Evolutionary conservation across 2,113 vertebrate genomes (phyloP).

Genomic region (Vanacampus margaritifer): DNA sequence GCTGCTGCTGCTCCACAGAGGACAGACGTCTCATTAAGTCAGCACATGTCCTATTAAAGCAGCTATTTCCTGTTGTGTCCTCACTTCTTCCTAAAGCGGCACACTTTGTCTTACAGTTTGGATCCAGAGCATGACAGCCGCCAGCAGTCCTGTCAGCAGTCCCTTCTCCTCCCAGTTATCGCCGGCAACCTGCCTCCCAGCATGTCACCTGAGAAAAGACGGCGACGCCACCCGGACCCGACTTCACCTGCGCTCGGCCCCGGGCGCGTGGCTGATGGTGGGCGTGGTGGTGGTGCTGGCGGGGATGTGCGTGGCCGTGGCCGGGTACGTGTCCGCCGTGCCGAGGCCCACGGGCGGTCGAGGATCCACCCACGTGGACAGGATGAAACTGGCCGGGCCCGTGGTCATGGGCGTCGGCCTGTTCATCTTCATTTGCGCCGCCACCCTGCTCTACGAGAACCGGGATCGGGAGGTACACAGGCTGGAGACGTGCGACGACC

Average conservation of each 20-base stretch:
- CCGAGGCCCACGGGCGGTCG: conserved; percentile 29
- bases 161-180: conserved; percentile 43
- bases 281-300: conserved; percentile 84
- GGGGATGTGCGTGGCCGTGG: conserved; percentile 86
- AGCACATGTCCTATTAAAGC: conserved; percentile 64
- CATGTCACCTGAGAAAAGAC: conserved; percentile 44
- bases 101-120: conserved; percentile 32
- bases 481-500: conserved; percentile 33
- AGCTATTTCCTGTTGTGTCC: conserved; percentile 60
- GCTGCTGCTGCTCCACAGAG: conserved; percentile 33
- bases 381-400: conserved; percentile 87
- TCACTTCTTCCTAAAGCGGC: conserved; percentile 9
- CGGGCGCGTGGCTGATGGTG: conserved; percentile 86
- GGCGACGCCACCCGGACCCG: conserved; percentile 61
- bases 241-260: conserved; percentile 83
- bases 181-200: conserved; percentile 37
- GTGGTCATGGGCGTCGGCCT: conserved; percentile 96
- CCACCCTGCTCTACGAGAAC: conserved; percentile 94
- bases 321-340: conserved; percentile 82
- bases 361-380: conserved; percentile 70
- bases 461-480: conserved; percentile 80
- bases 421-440: conserved; percentile 97
- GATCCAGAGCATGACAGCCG: conserved; percentile 61
- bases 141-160: conserved; percentile 56
- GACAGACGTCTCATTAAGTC: conserved; percentile 51